These are phyloP conservation scores for Theonella swinhoei DNA, from an alignment of 37 sponge, comb jelly and placozoan species.

Conservation along the genomic window DNA sequence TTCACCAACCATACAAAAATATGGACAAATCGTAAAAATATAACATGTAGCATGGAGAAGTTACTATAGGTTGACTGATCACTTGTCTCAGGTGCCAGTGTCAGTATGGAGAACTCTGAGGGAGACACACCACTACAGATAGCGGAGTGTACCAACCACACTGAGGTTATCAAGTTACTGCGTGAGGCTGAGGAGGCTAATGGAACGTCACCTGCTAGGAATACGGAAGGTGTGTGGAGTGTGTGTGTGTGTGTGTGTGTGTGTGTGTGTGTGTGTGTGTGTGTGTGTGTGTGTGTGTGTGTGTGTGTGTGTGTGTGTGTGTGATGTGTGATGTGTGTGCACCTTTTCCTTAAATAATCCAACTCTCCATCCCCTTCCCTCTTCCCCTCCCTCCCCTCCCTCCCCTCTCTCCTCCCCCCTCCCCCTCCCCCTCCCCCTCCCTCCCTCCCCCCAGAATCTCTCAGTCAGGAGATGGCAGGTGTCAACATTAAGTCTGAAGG, in stretches of 20 bases:
- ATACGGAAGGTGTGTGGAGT: slow-evolving; percentile 22
- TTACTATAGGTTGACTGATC: too few species aligned
- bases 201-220: not conserved
- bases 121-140: slow-evolving; percentile 67
- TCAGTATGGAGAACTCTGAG: slow-evolving; percentile 51
- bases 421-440: not conserved
- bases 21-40: too few species aligned
- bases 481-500: slow-evolving; percentile 55
- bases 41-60: too few species aligned
- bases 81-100: slow-evolving; percentile 60
- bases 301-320: slow-evolving; percentile 2
- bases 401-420: not conserved
- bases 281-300: not conserved
- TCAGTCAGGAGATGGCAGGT: slow-evolving; percentile 33
- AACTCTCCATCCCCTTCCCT: not conserved
- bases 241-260: not conserved
- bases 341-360: too few species aligned
- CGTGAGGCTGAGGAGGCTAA: slow-evolving; percentile 22
- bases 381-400: not conserved
- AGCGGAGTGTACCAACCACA: slow-evolving; percentile 58
- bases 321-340: not conserved
- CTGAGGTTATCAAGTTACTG: slow-evolving; percentile 48
- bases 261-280: slow-evolving; percentile 8
- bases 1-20: too few species aligned
- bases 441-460: slow-evolving; percentile 31